These are phyloP conservation scores for Macrobrachium rosenbergii DNA, from an alignment of 1,140 invertebrate genomes.

Conservation along the genomic window DNA sequence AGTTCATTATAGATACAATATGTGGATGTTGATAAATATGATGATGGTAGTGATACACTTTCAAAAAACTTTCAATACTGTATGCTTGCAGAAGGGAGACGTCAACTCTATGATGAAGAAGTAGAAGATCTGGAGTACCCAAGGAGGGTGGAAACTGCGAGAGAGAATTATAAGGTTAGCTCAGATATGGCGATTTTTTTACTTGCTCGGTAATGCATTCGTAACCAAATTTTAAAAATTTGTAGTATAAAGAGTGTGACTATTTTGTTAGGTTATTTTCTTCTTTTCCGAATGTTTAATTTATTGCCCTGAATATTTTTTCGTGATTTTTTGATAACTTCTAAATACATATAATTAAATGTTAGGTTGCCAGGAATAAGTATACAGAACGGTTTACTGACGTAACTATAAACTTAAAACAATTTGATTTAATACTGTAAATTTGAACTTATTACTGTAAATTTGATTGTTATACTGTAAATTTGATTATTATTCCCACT, in stretches of 20 bases:
- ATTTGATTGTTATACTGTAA: no score
- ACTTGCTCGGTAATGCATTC: not conserved
- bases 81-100: not conserved
- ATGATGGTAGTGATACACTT: not conserved
- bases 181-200: not conserved
- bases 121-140: slow-evolving; percentile 10
- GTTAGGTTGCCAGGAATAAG: no score
- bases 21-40: no score
- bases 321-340: not conserved
- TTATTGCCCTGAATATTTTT: not conserved
- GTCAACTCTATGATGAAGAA: slow-evolving; percentile 19
- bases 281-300: not conserved
- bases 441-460: no score
- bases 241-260: no score
- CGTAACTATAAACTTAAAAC: no score
- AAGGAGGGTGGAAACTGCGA: slow-evolving; percentile 18
- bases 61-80: not conserved
- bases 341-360: no score
- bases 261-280: not conserved
- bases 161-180: slow-evolving; percentile 40
- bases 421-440: no score
- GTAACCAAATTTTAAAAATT: not conserved
- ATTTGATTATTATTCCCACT: not conserved
- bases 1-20: no score
- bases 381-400: no score